phyloP scores from a whole-genome alignment of 2,113 vertebrate species.

The Upupa epops region DNA sequence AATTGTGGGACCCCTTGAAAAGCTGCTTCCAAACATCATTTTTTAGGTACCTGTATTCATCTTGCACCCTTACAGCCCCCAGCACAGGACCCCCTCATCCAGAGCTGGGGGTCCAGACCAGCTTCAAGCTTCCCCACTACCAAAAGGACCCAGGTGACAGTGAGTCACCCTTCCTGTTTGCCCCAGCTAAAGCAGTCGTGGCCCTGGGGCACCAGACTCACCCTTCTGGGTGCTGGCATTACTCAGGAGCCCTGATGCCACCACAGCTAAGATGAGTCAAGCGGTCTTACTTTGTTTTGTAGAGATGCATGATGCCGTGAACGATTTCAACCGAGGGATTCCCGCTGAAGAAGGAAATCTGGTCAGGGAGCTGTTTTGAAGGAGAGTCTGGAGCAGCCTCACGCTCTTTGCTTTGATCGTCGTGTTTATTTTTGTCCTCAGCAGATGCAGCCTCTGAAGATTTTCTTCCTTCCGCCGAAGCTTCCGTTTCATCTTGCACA shows the following conservation, averaged over 20 bases:
- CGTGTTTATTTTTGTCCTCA: constrained; percentile 52
- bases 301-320: constrained; percentile 98
- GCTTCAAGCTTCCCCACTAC: not conserved
- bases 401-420: constrained; percentile 59
- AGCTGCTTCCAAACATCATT: not conserved
- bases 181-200: not conserved
- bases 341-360: constrained; percentile 98
- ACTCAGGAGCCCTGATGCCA: not conserved
- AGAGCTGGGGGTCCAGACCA: not conserved
- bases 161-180: constrained; percentile 20
- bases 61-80: not conserved
- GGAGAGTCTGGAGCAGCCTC: constrained; percentile 82
- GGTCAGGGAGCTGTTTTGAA: constrained; percentile 94
- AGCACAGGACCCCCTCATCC: not conserved
- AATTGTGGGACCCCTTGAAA: not conserved
- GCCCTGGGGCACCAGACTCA: not conserved
- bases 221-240: not conserved
- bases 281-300: constrained; percentile 94
- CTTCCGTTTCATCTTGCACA: constrained; percentile 66
- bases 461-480: constrained; percentile 54
- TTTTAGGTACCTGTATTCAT: rapidly evolving
- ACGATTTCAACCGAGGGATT: constrained; percentile 96
- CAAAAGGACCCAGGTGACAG: not conserved
- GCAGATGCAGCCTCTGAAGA: constrained; percentile 52
- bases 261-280: not conserved